Evolutionary conservation across 1,140 invertebrate genomes (phyloP), one percentile per base, ranked within the genome.

Genomic region (Atta texana): DNA sequence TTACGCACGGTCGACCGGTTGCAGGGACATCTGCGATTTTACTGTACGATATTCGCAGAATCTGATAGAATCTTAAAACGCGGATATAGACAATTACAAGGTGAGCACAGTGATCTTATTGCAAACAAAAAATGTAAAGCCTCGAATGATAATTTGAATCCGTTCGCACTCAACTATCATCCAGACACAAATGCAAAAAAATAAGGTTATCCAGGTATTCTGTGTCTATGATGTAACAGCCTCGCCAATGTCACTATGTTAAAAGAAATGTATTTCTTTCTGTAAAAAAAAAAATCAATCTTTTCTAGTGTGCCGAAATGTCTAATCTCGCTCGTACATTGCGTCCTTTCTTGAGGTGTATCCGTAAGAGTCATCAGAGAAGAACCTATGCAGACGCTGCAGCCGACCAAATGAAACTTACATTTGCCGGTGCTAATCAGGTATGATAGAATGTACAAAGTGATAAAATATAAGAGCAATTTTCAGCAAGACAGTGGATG

Each of bases 361-460:
- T 94, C 71, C 92, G 92, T 14, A 90, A 94, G 31, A 34, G 34
- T 39, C 34, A 39, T 39, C 34, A 39, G 59, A 93, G 91, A 8
- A 95, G 97, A 89, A 95, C 95, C 59, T 97, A 97, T 94, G 96
- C 97, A 21, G 97, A 97, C 3, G 31, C 31, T 90, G 85, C 51
- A 10, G 16, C 24, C 18, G 57, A 90, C 93, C 96, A 98, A 95
- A 98, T 98, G 97, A 97, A 97, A 84, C 97, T 98, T 90, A 98
- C 98, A 80, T 97, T 98, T 94, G 98, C 98, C 91, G 97, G 98
- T 91, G 98, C 97, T 64, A 98, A 98, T 95, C 97, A 98, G 95
- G 97, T 97, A 95, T 14, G 10, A 31, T 72, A 6, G 72, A 86
- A 21, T 85, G 28, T 66, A 82, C 24, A 1, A 18, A 39, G 8